Evolutionary conservation across 2,888 invertebrate species (phyloP), one percentile per base, ranked within the genome.

Genomic region (Argyra leucocephala): DNA sequence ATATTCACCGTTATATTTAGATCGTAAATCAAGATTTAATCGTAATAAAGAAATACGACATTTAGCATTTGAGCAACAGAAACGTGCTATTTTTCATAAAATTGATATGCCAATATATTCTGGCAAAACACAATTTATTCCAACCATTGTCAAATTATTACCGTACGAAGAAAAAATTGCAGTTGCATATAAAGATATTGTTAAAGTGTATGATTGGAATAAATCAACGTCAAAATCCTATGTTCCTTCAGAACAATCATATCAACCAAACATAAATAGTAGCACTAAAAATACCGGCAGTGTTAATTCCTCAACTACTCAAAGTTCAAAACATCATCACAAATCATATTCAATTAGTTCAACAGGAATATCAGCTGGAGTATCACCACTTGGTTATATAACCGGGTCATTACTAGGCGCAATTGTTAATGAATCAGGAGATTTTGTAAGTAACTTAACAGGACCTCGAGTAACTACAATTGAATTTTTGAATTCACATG

Each of bases 141-240:
- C 96, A 21, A 84, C 88, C 69, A 86, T 90, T 37, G 82, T 96
- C 57, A 85, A 86, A 71, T 90, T 96, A 78, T 91, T 96, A 81
- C 95, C 96, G 0, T 96, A 90, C 78, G 93, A 95, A 76, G 88
- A 91, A 70, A 90, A 93, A 77, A 83, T 93, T 67, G 92, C 91
- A 48, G 90, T 94, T 63, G 92, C 93, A 58, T 90, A 90, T 74
- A 89, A 88, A 76, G 92, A 94, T 76, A 88, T 86, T 76, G 90
- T 92, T 74, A 70, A 77, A 1, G 73, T 79, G 22, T 78, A 76
- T 62, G 80, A 80, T 65, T 79, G 77, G 71, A 73, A 69, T 59
- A 72, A 74, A 21, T 75, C 74, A 15, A 73, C 74, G 0, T 74
- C 76, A 48, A 72, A 74, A 12, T 75, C 76, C 12, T 78, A 74